Conservation (phyloP, 2,113 vertebrate genomes). For the Synodontis membranacea region DNA sequence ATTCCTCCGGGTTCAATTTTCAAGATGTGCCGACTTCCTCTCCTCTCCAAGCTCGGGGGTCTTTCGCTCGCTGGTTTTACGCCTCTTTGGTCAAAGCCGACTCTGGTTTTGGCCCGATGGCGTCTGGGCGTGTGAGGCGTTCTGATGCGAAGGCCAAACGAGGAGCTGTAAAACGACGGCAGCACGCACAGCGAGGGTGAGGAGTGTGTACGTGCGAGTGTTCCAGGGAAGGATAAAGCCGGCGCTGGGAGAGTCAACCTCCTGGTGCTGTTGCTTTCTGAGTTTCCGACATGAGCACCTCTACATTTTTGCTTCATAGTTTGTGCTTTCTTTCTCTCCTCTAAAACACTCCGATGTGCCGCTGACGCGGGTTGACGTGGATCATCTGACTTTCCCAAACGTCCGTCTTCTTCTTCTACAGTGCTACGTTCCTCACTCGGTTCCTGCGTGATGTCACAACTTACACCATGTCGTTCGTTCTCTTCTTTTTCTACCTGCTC, state of each 20-base stretch:
- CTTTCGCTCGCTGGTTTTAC: not conserved
- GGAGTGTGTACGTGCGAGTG: not conserved
- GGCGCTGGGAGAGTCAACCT: slow-evolving; percentile 12
- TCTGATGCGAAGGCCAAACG: slow-evolving; percentile 36
- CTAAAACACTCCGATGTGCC: not conserved
- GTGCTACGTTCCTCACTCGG: not conserved
- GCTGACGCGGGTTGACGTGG: not conserved
- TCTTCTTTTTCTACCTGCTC: not conserved
- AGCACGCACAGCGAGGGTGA: not conserved
- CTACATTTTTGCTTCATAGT: not conserved
- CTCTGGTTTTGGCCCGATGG: not conserved
- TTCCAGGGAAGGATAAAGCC: slow-evolving; percentile 2
- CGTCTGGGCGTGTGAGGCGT: not conserved
- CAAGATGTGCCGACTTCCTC: slow-evolving; percentile 11
- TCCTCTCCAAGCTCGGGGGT: not conserved
- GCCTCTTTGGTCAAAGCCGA: not conserved
- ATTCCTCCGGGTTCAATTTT: not conserved
- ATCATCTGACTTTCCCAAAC: not conserved
- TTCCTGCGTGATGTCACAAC: not conserved
- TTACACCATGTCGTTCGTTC: not conserved
- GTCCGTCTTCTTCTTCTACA: not conserved
- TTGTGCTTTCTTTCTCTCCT: not conserved
- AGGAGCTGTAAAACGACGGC: slow-evolving; percentile 33
- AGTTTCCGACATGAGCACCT: not conserved
- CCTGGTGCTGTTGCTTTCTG: not conserved